Evolutionary conservation across 2,113 vertebrate species (phyloP), one percentile per base, ranked within the genome.

Genomic region (Chaetorhynchus papuensis): DNA sequence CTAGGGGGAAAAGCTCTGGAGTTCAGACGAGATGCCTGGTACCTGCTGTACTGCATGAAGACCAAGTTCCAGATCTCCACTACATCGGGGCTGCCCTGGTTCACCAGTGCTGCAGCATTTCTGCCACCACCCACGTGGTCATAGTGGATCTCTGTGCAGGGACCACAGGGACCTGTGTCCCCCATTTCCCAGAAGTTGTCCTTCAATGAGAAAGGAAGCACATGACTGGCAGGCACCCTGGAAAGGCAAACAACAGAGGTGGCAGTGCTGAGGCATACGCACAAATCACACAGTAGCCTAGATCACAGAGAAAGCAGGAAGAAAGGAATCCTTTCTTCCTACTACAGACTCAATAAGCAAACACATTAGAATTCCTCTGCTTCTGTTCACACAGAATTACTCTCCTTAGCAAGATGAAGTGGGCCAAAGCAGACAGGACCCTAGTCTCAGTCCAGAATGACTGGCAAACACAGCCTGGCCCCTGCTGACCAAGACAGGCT

Each of bases 171-270:
- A 13, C 99, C 99, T 1, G 97, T 97, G 87, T 99, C 98, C 3
- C 99, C 99, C 99, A 99, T 99, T 97, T 99, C 99, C 99, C 99
- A 99, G 97, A 99, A 99, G 95, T 99, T 99, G 69, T 99, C 98
- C 86, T 98, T 98, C 59, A 98, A 80, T 15, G 98, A 97, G 35
- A 99, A 99, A 2, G 99, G 98, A 91, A 99, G 98, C 39, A 99
- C 78, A 0, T 79, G 99, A 49, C 81, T 96, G 7, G 97, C 69
- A 10, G 96, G 97, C 5, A 99, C 97, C 26, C 99, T 99, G 97
- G n/a, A 59, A 94, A 92, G 31, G 54, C 66, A 90, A 86, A 61
- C 30, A 93, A 81, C 39, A 87, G 26, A 82, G n/a, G 15, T 70
- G 15, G 39, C 39, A 82, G 35, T 1, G 3, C 41, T 37, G 33